Conservation (phyloP, 1,140 invertebrate species). For the Nasonia vitripennis region DNA sequence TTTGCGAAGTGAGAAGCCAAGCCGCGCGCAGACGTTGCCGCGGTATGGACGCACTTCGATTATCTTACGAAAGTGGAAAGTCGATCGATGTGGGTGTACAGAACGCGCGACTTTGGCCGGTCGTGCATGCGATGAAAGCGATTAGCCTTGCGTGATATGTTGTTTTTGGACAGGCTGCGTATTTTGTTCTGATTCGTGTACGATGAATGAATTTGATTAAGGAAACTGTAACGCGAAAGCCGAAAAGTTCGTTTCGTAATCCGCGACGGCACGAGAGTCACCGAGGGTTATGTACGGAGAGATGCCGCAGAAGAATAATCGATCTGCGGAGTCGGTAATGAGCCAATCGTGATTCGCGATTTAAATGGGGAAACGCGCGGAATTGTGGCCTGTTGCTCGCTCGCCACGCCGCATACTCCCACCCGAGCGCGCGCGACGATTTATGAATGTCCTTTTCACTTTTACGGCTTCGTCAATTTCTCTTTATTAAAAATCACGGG, state of each 20-base stretch:
- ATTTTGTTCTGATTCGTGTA: too few species aligned
- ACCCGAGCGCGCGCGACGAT: not conserved
- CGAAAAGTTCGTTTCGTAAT: conserved; percentile 50
- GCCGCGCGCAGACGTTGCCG: not conserved
- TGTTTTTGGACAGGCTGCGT: too few species aligned
- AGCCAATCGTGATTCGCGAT: conserved; percentile 57
- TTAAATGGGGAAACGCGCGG: conserved; percentile 27
- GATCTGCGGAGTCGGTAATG: conserved; percentile 53
- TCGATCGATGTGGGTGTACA: not conserved
- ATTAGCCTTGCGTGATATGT: not conserved
- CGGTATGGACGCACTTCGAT: not conserved
- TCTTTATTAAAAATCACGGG: conserved; percentile 20
- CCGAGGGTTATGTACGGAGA: conserved; percentile 43
- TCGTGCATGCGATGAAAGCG: not conserved
- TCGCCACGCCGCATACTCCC: not conserved
- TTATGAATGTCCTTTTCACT: conserved; percentile 35
- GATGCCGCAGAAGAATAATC: conserved; percentile 48
- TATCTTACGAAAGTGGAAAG: conserved; percentile 38
- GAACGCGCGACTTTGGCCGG: not conserved
- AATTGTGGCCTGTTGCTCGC: conserved; percentile 40
- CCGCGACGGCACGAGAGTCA: not conserved
- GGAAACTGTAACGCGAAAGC: conserved; percentile 26
- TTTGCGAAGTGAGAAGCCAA: conserved; percentile 11
- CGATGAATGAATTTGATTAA: too few species aligned
- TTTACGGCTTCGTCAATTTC: conserved; percentile 39